A percentile compares a stretch with the other conserved stretches of the same genome.
Evolutionary conservation across 1,140 invertebrate genomes (phyloP).

Genomic region (Dendrolimus kikuchii): DNA sequence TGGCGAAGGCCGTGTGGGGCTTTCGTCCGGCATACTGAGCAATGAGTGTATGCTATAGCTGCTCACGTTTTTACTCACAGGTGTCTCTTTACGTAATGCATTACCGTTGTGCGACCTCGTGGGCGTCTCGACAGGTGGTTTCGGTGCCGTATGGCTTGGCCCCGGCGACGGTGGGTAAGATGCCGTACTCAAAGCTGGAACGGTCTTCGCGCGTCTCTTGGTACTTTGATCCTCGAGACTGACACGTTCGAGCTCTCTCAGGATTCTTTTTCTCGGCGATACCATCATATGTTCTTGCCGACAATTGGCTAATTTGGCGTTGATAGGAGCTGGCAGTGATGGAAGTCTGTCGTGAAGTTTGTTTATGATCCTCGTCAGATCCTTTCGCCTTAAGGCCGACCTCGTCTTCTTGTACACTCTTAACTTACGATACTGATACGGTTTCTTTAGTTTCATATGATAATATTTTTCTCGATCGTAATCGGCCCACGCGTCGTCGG

Average conservation of each 20-base stretch:
- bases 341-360: slow-evolving; percentile 63
- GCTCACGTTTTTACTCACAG: slow-evolving; percentile 72
- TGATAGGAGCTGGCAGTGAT: slow-evolving; percentile 55
- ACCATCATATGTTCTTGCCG: slow-evolving; percentile 72
- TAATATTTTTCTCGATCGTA: slow-evolving; percentile 59
- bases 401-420: slow-evolving; percentile 65
- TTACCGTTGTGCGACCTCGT: slow-evolving; percentile 33
- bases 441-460: slow-evolving; percentile 67
- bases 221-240: slow-evolving; percentile 76
- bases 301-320: slow-evolving; percentile 58
- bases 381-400: slow-evolving; percentile 44
- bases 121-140: slow-evolving; percentile 20
- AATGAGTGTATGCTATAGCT: slow-evolving; percentile 86
- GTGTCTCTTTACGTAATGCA: slow-evolving; percentile 32
- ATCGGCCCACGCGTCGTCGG: slow-evolving; percentile 46
- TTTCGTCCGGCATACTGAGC: slow-evolving; percentile 72
- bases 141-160: slow-evolving; percentile 39
- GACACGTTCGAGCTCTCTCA: slow-evolving; percentile 81
- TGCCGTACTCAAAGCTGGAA: slow-evolving; percentile 52
- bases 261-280: slow-evolving; percentile 81
- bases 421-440: slow-evolving; percentile 67
- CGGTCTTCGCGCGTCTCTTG: slow-evolving; percentile 67
- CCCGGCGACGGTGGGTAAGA: slow-evolving; percentile 54
- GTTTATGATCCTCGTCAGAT: slow-evolving; percentile 60
- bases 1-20: slow-evolving; percentile 37